A percentile compares a stretch with the other conserved stretches of the same genome.
Evolutionary conservation across 2,888 invertebrate species (phyloP).

Genomic region (Himalopsyche kuldschensis): DNA sequence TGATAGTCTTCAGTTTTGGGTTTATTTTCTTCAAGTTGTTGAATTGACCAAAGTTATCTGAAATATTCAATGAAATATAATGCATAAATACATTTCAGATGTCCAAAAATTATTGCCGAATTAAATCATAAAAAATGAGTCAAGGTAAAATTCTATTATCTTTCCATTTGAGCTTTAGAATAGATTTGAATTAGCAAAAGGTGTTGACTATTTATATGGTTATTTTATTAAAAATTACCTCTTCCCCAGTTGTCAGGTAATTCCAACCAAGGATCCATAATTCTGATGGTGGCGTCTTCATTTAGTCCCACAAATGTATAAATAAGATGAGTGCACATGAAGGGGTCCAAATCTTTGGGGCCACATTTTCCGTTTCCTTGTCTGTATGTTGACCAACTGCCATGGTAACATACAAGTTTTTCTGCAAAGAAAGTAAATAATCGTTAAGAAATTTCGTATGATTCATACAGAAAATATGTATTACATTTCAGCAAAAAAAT

Average conservation of each 20-base stretch:
- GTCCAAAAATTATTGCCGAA: too few relatives aligned
- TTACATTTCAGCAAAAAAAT: too few relatives aligned
- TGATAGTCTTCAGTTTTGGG: slow-evolving; percentile 50
- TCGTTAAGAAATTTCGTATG: too few relatives aligned
- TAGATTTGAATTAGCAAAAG: too few relatives aligned
- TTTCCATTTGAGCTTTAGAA: too few relatives aligned
- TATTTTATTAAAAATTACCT: slow-evolving; percentile 44
- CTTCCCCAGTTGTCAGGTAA: slow-evolving; percentile 63
- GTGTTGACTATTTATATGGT: too few relatives aligned
- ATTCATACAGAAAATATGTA: too few relatives aligned
- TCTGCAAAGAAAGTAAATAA: slow-evolving; percentile 6
- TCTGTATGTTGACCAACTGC: slow-evolving; percentile 76
- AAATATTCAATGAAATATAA: slow-evolving; percentile 10
- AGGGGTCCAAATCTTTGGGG: slow-evolving; percentile 66
- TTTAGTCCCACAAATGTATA: slow-evolving; percentile 63
- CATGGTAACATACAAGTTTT: slow-evolving; percentile 66
- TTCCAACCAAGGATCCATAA: slow-evolving; percentile 66
- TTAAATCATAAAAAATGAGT: too few relatives aligned
- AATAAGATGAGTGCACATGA: slow-evolving; percentile 73
- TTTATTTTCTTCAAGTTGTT: slow-evolving; percentile 49
- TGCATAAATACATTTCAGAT: too few relatives aligned
- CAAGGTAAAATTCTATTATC: too few relatives aligned
- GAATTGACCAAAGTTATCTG: slow-evolving; percentile 49
- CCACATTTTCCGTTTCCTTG: slow-evolving; percentile 65
- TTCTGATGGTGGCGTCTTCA: slow-evolving; percentile 51